Conservation (phyloP, 2,888 invertebrate genomes). For the Acrobasis consociella region DNA sequence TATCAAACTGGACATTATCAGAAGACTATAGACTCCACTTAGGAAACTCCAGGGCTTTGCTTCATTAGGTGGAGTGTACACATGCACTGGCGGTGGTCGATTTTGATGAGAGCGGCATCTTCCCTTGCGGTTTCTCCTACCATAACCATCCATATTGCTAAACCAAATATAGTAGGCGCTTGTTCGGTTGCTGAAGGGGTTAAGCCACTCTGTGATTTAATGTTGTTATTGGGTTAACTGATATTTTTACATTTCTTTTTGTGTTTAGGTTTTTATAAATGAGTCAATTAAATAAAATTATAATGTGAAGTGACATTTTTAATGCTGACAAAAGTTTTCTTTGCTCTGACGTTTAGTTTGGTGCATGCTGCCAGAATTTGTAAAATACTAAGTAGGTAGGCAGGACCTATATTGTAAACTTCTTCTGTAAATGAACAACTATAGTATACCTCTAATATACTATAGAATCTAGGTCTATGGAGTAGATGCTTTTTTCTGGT, state of each 20-base stretch:
- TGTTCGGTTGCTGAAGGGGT: no score
- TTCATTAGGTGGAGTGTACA: conserved; percentile 26
- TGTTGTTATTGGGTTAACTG: not conserved
- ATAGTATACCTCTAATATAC: no score
- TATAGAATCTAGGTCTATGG: no score
- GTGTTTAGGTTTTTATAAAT: not conserved
- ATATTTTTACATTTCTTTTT: not conserved
- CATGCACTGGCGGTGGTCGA: conserved; percentile 18
- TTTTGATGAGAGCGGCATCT: conserved; percentile 39
- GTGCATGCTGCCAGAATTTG: not conserved
- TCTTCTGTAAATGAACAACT: no score
- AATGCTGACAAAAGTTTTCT: not conserved
- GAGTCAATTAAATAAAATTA: not conserved
- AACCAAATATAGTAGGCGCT: no score
- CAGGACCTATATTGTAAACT: no score
- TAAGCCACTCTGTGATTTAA: not conserved
- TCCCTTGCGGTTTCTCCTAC: conserved; percentile 52
- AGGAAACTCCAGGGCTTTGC: conserved; percentile 42
- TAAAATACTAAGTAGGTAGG: no score
- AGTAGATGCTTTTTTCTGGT: no score
- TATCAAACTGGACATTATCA: conserved; percentile 54
- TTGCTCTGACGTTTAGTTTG: not conserved
- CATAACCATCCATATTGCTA: conserved; percentile 46
- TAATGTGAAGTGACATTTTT: not conserved
- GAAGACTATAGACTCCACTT: conserved; percentile 46